Conservation (phyloP, 2,113 vertebrate genomes). For the Antechinus stuartii region DNA sequence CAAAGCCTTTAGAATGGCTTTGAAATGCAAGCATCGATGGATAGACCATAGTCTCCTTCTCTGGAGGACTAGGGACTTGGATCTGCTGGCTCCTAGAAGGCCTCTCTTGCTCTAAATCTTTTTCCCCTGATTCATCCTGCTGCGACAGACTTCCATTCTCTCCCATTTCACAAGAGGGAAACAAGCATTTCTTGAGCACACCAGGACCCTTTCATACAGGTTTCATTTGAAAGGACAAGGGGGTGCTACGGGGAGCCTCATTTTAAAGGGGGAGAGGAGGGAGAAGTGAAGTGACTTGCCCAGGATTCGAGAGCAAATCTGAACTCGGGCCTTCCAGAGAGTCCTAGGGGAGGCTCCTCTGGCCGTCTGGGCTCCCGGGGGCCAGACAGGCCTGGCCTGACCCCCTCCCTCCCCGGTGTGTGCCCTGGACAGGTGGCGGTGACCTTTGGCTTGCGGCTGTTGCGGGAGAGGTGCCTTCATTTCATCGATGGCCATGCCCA, state of each 20-base stretch:
- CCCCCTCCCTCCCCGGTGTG: neutral
- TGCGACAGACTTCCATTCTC: neutral
- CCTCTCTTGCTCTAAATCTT: neutral
- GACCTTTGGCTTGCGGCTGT: constrained; percentile 83
- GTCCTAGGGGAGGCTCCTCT: neutral
- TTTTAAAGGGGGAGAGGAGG: neutral
- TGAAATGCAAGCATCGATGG: neutral
- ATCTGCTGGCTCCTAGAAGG: neutral
- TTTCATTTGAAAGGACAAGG: neutral
- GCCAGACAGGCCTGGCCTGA: neutral
- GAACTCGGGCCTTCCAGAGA: neutral
- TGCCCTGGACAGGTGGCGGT: constrained; percentile 82
- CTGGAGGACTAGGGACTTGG: neutral
- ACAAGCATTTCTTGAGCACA: neutral
- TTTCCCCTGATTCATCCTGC: too few species aligned
- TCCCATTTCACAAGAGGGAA: neutral
- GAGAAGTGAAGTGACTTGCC: too few species aligned
- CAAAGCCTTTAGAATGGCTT: neutral
- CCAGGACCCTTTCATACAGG: too few species aligned
- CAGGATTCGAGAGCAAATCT: neutral
- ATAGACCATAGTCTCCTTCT: neutral
- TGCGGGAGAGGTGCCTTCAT: constrained; percentile 84
- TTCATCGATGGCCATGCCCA: constrained; percentile 83
- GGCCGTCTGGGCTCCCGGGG: neutral
- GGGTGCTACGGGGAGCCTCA: too few species aligned